Base-by-base conservation (phyloP, 2,888 invertebrate genomes). In the Oeneis ivallda region DNA sequence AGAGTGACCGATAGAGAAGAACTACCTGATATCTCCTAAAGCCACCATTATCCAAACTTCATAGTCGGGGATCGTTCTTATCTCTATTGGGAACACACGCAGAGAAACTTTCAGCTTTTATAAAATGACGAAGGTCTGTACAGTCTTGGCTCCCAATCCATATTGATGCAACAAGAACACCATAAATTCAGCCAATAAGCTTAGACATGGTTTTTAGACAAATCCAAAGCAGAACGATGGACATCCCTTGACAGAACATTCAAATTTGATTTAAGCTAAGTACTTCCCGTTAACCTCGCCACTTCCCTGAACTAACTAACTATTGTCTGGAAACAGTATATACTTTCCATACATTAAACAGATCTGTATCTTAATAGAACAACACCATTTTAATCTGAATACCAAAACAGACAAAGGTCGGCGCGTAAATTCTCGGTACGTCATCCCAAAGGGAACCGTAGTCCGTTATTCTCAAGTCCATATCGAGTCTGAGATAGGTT, bases 401-500 rank as follows among this genome's bases (percentile, higher is more conserved):
- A 70, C 69, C 71, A 72, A 71, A 72, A 68, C 72, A 71, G 72
- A 71, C 78, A 72, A 72, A 79, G 83, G 81, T 83, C 78, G 77
- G 70, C 73, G 75, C 79, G 75, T 74, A 76, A 74, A 73, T 75
- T 76, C 74, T 76, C 75, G 76, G 81, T 81, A 85, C 85, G 85
- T 83, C 80, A 81, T 81, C 84, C 82, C 65, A 69, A 71, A 69
- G 72, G 74, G 70, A 73, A 70, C 68, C 70, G 68, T 71, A 71
- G 73, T 72, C 77, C 74, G 77, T 75, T 76, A 76, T 71, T 70
- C 71, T 67, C 71, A 68, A 75, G 70, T 74, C 76, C 76, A 77
- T 77, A 77, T 76, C 71, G 70, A 73, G 76, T 65, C 71, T 69
- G 65, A 81, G 86, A 87, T 87, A 83, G 82, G 79, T 89, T 91